Evolutionary conservation across 2,113 vertebrate genomes (phyloP).

Genomic region (Odobenus rosmarus): DNA sequence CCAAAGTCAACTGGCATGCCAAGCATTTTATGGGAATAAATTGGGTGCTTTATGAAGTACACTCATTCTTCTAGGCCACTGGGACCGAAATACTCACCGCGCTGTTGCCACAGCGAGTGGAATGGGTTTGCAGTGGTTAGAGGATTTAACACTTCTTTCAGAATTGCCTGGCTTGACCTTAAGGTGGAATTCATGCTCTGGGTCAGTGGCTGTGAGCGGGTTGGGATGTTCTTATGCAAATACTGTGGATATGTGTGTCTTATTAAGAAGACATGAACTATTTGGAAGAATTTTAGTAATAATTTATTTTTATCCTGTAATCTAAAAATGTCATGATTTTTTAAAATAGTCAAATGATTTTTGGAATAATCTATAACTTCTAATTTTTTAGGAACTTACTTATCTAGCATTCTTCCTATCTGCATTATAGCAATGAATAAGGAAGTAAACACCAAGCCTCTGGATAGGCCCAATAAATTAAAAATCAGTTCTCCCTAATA

Average conservation of each 20-base stretch:
- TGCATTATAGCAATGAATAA: neutral
- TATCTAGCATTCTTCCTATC: neutral
- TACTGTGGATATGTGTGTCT: neutral
- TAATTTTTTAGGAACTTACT: neutral
- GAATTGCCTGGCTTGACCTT: neutral
- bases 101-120: neutral
- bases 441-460: neutral
- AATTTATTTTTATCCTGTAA: constrained; percentile 19
- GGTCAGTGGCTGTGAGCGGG: neutral
- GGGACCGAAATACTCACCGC: neutral
- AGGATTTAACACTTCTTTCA: neutral
- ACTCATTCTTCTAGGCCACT: neutral
- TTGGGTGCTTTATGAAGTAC: constrained; percentile 41
- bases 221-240: neutral
- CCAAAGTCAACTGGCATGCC: neutral
- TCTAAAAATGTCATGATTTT: constrained; percentile 10
- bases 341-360: neutral
- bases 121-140: neutral
- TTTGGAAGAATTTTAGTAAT: neutral
- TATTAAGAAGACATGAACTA: neutral
- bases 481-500: neutral
- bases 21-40: constrained; percentile 57
- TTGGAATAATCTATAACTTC: neutral
- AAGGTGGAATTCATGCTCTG: neutral
- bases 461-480: neutral